Percentiles rank a stretch among this genome's conserved stretches.
Evolutionary conservation across 1,140 invertebrate species (phyloP).

Genomic region (Drosophila mayri): DNA sequence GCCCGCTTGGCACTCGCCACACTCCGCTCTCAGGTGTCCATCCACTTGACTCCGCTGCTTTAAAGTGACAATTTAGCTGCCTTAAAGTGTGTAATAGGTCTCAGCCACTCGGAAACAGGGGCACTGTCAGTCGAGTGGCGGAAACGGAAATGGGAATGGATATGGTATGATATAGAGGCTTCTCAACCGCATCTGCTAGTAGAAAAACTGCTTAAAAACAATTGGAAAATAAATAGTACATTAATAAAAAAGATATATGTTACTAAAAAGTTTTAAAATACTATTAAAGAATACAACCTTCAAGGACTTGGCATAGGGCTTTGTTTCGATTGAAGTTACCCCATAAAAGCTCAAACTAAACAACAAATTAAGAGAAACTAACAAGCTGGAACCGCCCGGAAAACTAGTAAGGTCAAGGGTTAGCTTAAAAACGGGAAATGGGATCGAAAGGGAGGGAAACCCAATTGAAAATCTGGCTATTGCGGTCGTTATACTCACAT

Average conservation of each 20-base stretch:
- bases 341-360: not conserved
- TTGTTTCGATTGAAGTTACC: not conserved
- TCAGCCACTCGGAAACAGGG: slow-evolving; percentile 44
- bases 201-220: not conserved
- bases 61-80: slow-evolving; percentile 79
- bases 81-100: slow-evolving; percentile 78
- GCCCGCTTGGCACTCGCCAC: slow-evolving; percentile 41
- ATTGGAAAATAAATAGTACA: not conserved
- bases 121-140: not conserved
- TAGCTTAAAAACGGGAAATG: slow-evolving; percentile 23
- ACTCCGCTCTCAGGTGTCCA: slow-evolving; percentile 65
- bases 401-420: slow-evolving; percentile 47
- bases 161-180: not conserved
- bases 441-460: not conserved
- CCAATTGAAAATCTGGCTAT: slow-evolving; percentile 43
- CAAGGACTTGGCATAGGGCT: not conserved
- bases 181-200: not conserved
- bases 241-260: not conserved
- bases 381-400: slow-evolving; percentile 4
- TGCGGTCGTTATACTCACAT: slow-evolving; percentile 62
- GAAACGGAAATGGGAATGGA: not conserved
- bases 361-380: not conserved
- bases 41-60: slow-evolving; percentile 36
- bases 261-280: not conserved
- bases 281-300: too few species aligned